Evolutionary conservation across 1,140 invertebrate species (phyloP), one percentile per base, ranked within the genome.

Genomic region (Tetraneura akinire): DNA sequence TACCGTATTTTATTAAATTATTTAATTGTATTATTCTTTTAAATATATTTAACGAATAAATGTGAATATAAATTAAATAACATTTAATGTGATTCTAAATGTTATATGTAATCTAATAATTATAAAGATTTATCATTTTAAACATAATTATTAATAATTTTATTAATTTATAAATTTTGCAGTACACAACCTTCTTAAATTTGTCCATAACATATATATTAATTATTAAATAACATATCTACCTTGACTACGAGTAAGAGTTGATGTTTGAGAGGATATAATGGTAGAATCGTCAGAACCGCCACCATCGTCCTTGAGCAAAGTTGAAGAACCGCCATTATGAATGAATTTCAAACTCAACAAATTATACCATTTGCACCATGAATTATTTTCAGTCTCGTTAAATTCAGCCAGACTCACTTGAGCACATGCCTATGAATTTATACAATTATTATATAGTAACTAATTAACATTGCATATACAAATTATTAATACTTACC

Each of bases 271-370:
- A 23, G 94, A 96, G 21, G 96, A 97, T 80, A 97, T 97, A 80
- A 98, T 95, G 0, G 96, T 98, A 14, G 94, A 96, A 85, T 98
- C 96, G 86, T 98, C 96, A 81, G 95, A 97, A 83, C 96, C 97
- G 86, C 98, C 96, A 85, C 97, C 96, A 84, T 88, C 88, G 62
- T 88, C 86, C 29, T 81, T 73, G 21, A 68, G 53, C 53, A 81
- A 60, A 45, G 76, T 32, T 21, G 49, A 13, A 32, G 45, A 49
- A 26, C 78, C 76, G 45, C 66, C 55, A n/a, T 29, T 84, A 55
- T 85, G 92, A 89, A 96, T 93, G 84, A 93, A 94, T 83, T 92
- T 91, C 85, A 96, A 94, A 83, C 93, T 94, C 16, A 97, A 88
- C 78, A 98, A 92, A 85, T 98, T 98, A 87, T 98, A 98, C 96